phyloP scores from a whole-genome alignment of 1,140 invertebrate species.

The Lepeophtheirus salmonis region DNA sequence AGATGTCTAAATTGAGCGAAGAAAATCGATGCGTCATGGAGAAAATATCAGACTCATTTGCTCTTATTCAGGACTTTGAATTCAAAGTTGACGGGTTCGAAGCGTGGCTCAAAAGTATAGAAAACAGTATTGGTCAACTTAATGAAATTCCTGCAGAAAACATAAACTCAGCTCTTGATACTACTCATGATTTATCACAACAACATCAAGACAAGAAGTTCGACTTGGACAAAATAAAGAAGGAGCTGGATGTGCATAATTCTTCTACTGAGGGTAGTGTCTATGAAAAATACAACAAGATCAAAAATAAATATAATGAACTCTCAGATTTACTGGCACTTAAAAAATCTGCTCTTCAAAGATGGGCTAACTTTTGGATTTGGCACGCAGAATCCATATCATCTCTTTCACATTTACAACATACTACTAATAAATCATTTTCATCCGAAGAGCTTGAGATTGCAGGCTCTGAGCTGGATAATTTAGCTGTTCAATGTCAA shows the following conservation, averaged over 20 bases:
- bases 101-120: constrained; percentile 58
- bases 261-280: neutral
- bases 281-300: neutral
- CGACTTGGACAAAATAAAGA: constrained; percentile 22
- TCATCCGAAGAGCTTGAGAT: constrained; percentile 36
- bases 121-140: constrained; percentile 48
- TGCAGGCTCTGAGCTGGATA: constrained; percentile 32
- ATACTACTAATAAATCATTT: constrained; percentile 46
- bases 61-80: constrained; percentile 58
- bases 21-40: constrained; percentile 50
- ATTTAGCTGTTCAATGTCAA: constrained; percentile 40
- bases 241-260: constrained; percentile 20
- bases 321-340: constrained; percentile 38
- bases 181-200: constrained; percentile 25
- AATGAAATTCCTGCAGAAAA: constrained; percentile 58
- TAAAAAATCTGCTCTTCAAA: constrained; percentile 52
- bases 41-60: constrained; percentile 52
- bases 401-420: constrained; percentile 55
- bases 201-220: constrained; percentile 19
- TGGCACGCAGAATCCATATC: constrained; percentile 61
- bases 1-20: constrained; percentile 48
- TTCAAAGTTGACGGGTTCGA: constrained; percentile 56
- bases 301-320: neutral
- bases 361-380: constrained; percentile 57
- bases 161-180: constrained; percentile 52